Evolutionary conservation across 2,113 vertebrate genomes (phyloP).

Genomic region (Pollimyrus isidori): DNA sequence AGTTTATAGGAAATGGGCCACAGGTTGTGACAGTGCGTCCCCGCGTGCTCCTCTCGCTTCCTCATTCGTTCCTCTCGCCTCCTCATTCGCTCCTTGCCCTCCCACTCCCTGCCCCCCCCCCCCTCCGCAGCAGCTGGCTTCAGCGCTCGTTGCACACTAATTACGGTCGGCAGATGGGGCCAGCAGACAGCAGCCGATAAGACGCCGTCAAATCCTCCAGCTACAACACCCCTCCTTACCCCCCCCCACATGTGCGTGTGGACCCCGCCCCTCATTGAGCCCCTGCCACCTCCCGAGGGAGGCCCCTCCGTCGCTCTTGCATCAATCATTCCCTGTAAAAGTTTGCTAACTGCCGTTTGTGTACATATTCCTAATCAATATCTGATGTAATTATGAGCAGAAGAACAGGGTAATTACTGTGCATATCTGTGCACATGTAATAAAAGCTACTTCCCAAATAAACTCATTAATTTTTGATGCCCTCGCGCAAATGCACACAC

Average conservation of each 20-base stretch:
- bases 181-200: constrained; percentile 34
- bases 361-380: background rate
- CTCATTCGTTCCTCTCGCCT: background rate
- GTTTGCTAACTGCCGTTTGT: background rate
- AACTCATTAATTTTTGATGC: background rate
- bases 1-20: background rate
- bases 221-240: too few relatives aligned
- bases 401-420: background rate
- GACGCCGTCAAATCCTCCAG: background rate
- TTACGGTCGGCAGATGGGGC: constrained; percentile 48
- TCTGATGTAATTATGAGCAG: background rate
- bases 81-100: background rate
- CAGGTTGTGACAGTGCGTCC: background rate
- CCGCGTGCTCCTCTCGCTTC: background rate
- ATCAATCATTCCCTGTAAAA: constrained; percentile 2
- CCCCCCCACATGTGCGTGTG: background rate
- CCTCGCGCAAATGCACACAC: background rate
- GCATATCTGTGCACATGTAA: background rate
- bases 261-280: background rate
- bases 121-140: constrained; percentile 27
- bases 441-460: background rate
- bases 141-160: constrained; percentile 36
- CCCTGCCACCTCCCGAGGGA: background rate
- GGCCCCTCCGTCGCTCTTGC: background rate
- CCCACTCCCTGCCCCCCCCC: background rate